Conservation (phyloP, 2,888 invertebrate genomes). For the Oegoconia quadripuncta region DNA sequence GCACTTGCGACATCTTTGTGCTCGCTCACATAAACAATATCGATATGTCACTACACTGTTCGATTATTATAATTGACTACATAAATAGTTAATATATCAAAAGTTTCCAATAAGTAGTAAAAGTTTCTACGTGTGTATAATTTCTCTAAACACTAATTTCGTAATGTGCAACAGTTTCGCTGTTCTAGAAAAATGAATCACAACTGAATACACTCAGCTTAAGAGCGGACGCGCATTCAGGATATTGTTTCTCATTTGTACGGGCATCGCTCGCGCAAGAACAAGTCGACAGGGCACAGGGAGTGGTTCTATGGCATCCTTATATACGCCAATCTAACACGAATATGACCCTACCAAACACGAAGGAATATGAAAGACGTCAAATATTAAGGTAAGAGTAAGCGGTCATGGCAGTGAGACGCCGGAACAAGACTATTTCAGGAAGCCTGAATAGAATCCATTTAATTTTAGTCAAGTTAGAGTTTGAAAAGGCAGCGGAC, state of each 20-base stretch:
- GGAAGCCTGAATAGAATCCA: too few species aligned
- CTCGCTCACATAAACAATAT: conserved; percentile 37
- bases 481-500: too few species aligned
- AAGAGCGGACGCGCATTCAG: conserved; percentile 1
- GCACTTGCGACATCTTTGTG: conserved; percentile 61
- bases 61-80: conserved; percentile 39
- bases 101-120: conserved; percentile 26
- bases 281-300: too few species aligned
- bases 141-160: conserved; percentile 21
- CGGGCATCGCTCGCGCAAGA: too few species aligned
- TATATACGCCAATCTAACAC: too few species aligned
- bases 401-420: too few species aligned
- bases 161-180: conserved; percentile 32
- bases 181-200: conserved; percentile 54
- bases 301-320: too few species aligned
- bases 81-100: conserved; percentile 47
- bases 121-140: conserved; percentile 13
- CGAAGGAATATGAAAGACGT: too few species aligned
- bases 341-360: too few species aligned
- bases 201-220: conserved; percentile 60
- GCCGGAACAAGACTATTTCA: too few species aligned
- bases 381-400: too few species aligned
- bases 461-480: too few species aligned
- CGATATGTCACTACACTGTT: conserved; percentile 38
- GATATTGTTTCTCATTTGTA: background rate